phyloP scores from a whole-genome alignment of 2,113 vertebrate genomes.

The Falco punctatus region DNA sequence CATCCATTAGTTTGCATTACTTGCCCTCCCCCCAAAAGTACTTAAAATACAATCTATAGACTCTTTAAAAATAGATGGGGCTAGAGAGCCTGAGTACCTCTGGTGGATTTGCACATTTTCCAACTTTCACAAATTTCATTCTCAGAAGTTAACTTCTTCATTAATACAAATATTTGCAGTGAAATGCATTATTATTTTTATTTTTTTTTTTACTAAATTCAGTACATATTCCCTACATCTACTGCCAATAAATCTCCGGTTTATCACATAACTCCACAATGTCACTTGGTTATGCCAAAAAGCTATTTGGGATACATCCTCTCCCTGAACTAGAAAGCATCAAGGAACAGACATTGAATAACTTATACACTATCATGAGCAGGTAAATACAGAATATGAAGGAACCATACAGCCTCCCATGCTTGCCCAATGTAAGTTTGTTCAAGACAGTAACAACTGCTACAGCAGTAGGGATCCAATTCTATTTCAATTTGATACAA shows the following conservation, averaged over 20 bases:
- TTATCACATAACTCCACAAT: not conserved
- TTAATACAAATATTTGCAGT: not conserved
- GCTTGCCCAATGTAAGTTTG: not conserved
- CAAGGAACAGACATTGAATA: not conserved
- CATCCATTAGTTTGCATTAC: not conserved
- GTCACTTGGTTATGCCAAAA: not conserved
- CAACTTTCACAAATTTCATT: not conserved
- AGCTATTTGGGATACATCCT: not conserved
- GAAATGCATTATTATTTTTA: not conserved
- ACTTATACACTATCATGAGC: not conserved
- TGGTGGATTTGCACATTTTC: not conserved
- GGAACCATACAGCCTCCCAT: not conserved
- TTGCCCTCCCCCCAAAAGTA: fast-evolving
- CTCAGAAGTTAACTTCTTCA: not conserved
- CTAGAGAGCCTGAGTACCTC: not conserved
- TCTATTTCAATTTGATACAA: not conserved
- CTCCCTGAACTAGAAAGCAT: not conserved
- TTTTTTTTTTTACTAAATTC: not conserved
- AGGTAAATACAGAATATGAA: not conserved
- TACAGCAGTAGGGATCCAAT: not conserved
- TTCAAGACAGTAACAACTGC: not conserved
- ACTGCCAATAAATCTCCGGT: not conserved
- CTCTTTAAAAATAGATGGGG: not conserved
- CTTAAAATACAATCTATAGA: not conserved
- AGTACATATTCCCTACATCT: not conserved